phyloP scores from a whole-genome alignment of 2,113 vertebrate genomes.

The Strix aluco region DNA sequence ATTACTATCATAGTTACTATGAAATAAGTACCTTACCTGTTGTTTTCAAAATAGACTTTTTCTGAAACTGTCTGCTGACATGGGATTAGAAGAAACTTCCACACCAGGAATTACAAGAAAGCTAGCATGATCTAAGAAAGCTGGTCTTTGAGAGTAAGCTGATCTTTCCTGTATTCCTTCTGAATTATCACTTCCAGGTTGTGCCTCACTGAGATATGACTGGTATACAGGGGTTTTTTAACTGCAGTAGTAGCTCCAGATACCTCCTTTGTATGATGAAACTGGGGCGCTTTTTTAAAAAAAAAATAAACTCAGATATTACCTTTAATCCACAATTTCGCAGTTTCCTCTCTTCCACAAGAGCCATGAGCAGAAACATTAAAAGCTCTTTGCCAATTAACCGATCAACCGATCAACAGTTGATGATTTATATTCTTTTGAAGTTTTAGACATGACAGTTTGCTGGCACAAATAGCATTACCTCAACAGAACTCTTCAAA shows the following conservation, averaged over 20 bases:
- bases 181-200: not conserved
- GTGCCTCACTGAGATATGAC: not conserved
- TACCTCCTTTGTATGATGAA: not conserved
- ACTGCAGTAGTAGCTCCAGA: not conserved
- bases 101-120: not conserved
- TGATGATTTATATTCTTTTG: not conserved
- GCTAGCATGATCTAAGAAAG: not conserved
- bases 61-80: not conserved
- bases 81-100: not conserved
- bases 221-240: not conserved
- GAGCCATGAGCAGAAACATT: accelerated
- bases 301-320: not conserved
- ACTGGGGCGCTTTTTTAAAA: not conserved
- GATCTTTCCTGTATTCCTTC: not conserved
- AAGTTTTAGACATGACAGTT: not conserved
- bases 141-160: not conserved
- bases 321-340: not conserved
- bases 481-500: not conserved
- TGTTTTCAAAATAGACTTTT: not conserved
- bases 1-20: not conserved
- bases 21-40: not conserved
- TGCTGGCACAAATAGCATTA: not conserved
- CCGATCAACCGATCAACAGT: not conserved
- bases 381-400: not conserved
- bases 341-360: not conserved